A percentile compares a stretch with the other conserved stretches of the same genome.
Evolutionary conservation across 2,797 vertebrate species (phyloP).

Genomic region (Rousettus madagascariensis): DNA sequence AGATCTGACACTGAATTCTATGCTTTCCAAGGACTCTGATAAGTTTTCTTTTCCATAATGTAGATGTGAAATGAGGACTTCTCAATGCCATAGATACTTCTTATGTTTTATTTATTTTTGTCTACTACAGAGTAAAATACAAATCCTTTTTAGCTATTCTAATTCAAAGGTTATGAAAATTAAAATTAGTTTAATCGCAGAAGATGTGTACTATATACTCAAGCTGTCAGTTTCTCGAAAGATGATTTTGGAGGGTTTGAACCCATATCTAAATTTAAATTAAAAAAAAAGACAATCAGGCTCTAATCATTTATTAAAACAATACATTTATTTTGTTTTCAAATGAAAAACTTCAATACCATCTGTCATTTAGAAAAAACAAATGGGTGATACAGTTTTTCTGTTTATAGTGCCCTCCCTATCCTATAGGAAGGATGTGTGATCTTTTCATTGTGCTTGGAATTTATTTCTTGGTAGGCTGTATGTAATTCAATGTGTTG

Average conservation of each 20-base stretch:
- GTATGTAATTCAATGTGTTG: slow-evolving; percentile 71
- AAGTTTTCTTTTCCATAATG: background rate
- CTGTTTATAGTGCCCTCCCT: slow-evolving; percentile 59
- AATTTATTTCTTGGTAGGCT: slow-evolving; percentile 78
- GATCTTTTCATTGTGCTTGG: slow-evolving; percentile 53
- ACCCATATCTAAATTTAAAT: background rate
- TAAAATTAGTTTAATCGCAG: slow-evolving; percentile 41
- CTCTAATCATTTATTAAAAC: slow-evolving; percentile 55
- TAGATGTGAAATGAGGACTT: background rate
- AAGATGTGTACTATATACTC: background rate
- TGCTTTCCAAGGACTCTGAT: background rate
- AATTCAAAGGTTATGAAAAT: slow-evolving; percentile 47
- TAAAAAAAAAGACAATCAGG: background rate
- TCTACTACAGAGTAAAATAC: background rate
- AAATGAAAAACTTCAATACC: slow-evolving; percentile 28
- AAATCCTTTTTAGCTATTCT: slow-evolving; percentile 24
- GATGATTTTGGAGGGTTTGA: slow-evolving; percentile 34
- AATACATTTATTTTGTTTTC: slow-evolving; percentile 20
- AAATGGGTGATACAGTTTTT: slow-evolving; percentile 29
- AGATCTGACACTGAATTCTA: slow-evolving; percentile 21
- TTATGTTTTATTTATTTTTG: slow-evolving; percentile 38
- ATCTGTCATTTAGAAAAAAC: slow-evolving; percentile 53
- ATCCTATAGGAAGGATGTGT: slow-evolving; percentile 54
- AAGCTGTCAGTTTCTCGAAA: background rate
- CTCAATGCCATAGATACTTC: background rate